A percentile compares a stretch with the other conserved stretches of the same genome.
These are phyloP conservation scores for Ephialtes manifestator DNA, from an alignment of 2,888 invertebrate genomes.

Conservation along the genomic window DNA sequence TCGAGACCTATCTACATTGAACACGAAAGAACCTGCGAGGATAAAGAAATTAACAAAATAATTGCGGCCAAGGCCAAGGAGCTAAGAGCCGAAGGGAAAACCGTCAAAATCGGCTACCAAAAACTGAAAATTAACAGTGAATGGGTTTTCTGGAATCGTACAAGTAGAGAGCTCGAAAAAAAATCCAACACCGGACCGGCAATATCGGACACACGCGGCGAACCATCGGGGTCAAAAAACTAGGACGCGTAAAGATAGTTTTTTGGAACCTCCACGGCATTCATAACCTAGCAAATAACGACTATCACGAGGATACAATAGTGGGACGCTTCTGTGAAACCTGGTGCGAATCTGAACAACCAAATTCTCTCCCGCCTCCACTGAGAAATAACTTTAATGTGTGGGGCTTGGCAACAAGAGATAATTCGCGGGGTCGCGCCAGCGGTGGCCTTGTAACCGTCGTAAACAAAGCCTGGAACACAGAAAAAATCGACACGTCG, in stretches of 20 bases:
- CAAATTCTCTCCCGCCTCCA: background rate
- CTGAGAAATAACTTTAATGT: background rate
- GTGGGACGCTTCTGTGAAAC: constrained; percentile 23
- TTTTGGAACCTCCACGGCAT: constrained; percentile 8
- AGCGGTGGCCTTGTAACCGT: constrained; percentile 23
- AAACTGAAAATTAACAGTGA: background rate
- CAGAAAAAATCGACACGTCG: constrained; percentile 25
- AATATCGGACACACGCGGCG: background rate
- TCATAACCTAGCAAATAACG: background rate
- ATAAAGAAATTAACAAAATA: constrained; percentile 12
- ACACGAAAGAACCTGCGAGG: background rate
- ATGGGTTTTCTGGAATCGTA: constrained; percentile 5
- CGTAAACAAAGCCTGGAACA: constrained; percentile 3
- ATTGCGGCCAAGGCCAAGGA: background rate
- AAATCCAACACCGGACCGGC: background rate
- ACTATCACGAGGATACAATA: background rate
- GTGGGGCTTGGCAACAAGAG: background rate
- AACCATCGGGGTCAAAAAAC: constrained; percentile 2
- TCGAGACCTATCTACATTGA: constrained; percentile 1
- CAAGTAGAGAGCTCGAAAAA: background rate
- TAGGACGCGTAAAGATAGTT: background rate
- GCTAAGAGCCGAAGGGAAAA: background rate
- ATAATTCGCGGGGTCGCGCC: constrained; percentile 14
- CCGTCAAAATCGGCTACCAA: background rate
- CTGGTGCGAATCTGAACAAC: constrained; percentile 27